Conservation (phyloP, 2,113 vertebrate species). For the Ictalurus furcatus region DNA sequence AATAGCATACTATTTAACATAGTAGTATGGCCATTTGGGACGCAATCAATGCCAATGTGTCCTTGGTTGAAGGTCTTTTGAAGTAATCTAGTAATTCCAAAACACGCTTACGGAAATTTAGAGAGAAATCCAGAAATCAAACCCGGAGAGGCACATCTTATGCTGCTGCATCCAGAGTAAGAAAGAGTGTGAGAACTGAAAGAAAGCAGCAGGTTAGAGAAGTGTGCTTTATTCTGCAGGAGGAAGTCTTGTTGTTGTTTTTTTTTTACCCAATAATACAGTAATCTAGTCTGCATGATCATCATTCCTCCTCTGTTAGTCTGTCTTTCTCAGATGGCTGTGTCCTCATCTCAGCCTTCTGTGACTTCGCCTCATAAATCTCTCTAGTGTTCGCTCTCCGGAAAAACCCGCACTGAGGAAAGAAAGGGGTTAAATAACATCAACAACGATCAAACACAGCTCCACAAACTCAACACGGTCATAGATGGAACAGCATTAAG, state of each 20-base stretch:
- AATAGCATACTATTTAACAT: background rate
- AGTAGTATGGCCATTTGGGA: background rate
- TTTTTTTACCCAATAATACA: slow-evolving; percentile 43
- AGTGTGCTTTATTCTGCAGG: background rate
- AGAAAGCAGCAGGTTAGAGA: slow-evolving; percentile 18
- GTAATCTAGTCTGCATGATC: slow-evolving; percentile 40
- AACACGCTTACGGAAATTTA: background rate
- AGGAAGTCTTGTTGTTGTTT: background rate
- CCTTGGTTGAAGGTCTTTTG: background rate
- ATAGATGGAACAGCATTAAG: background rate
- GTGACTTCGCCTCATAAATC: slow-evolving; percentile 86
- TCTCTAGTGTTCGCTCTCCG: slow-evolving; percentile 85
- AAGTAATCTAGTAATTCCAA: background rate
- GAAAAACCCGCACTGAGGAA: slow-evolving; percentile 88
- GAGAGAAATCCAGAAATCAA: background rate
- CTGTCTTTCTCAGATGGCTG: slow-evolving; percentile 87
- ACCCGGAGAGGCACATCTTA: background rate
- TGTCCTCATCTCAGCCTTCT: slow-evolving; percentile 86
- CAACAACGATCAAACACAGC: slow-evolving; percentile 11
- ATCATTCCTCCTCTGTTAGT: slow-evolving; percentile 80
- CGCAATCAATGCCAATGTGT: background rate
- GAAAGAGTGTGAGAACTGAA: background rate
- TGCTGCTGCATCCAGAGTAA: background rate
- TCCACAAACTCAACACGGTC: no score
- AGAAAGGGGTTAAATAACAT: slow-evolving; percentile 53